Evolutionary conservation across 2,797 vertebrate species (phyloP), one percentile per base, ranked within the genome.

Genomic region (Hydrophis major): DNA sequence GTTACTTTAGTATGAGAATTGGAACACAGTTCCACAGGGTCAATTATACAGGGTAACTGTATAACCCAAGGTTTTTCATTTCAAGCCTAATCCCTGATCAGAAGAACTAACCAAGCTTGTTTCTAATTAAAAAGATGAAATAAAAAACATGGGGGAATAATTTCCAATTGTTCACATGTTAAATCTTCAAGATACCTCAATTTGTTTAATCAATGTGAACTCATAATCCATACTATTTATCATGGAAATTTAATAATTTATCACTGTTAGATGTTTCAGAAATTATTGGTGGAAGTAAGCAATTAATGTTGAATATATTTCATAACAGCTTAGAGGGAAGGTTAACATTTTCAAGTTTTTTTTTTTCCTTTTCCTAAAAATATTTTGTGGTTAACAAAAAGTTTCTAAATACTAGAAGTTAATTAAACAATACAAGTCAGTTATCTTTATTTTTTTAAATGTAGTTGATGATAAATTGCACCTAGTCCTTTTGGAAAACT

Each of bases 21-120:
- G 97, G 97, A 97, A 97, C 95, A 96, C 96, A 97, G 97, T 97
- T 97, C 97, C 97, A 97, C 94, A 97, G 97, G 98, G 97, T 98
- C 97, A 96, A 98, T 98, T 98, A 95, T 96, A 32, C 11, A 55
- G 53, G 53, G 2, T 98, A 98, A 98, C 97, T 97, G 97, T 97
- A 63, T 96, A 97, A 97, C 96, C 95, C 96, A 56, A 96, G 94
- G 94, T 95, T 95, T 96, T 97, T 95, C 95, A 96, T 97, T 97
- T 97, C 94, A 97, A 94, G 95, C 94, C 91, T 95, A 96, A 97
- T 97, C 94, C 97, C 94, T 96, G 97, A 96, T 87, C 96, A 96
- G 94, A 97, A 96, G 95, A 91, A 93, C 92, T 94, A 95, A 94
- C 55, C 94, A 96, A 94, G 93, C 94, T 96, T 95, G 63, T 90